Base-by-base conservation (phyloP, 2,888 invertebrate genomes). In the Yponomeuta cagnagella region DNA sequence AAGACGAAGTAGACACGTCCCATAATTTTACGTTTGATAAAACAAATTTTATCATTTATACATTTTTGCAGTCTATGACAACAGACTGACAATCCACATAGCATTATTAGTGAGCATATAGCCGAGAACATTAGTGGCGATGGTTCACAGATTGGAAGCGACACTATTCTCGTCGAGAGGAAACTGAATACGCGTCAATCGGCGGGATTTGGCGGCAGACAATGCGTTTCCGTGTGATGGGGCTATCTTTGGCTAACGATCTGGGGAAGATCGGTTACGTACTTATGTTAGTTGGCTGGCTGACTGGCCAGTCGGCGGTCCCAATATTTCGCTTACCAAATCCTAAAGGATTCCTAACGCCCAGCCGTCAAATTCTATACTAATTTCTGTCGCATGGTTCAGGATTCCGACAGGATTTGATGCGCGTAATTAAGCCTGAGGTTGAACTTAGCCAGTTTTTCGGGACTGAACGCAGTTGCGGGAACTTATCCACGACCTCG, bases 81-180 rank as follows among this genome's bases (percentile, higher is more conserved):
- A 15, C 52, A 58, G 2, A 58, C 52, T 0, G 52, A 58, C 52
- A 58, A 58, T 58, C 52, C 52, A 58, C 15, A 2, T 58, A 58
- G 12, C 15, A 58, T 58, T 58, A 58, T 58, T 58, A 58, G 15
- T 15, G 15, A 5, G 15, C 52, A 12, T 58, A 58, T 58, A 15
- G 52, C 15, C 12, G 52, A 58, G 52, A 58, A 58, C 52, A 58
- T 58, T 58, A 58, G 52, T 58, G 52, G 15, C 52, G 52, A 58
- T 58, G 52, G 52, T 58, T 58, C 15, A 58, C 15, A 58, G 52
- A 58, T 58, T 15, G 52, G 52, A 58, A 58, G 52, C 52, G 33
- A 12, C 10, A 65, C 30, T 69, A 69, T 69, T 69, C 68, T 69
- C 10, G 68, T 43, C 23, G 15, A 33, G 48, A 69, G 68, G 68